Evolutionary conservation across 1,140 invertebrate species (phyloP).

Genomic region (Lucilia cuprina): DNA sequence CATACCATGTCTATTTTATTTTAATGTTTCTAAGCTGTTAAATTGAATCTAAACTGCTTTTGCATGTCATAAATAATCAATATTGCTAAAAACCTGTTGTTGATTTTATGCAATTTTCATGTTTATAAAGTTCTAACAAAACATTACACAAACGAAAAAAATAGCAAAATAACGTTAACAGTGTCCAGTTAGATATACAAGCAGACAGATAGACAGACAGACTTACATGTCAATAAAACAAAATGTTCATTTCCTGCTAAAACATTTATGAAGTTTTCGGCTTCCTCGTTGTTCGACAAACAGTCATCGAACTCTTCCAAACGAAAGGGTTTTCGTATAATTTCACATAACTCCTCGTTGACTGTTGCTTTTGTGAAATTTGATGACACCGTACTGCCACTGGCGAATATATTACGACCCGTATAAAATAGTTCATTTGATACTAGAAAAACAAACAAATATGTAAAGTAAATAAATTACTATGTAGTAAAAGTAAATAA

Average conservation of each 20-base stretch:
- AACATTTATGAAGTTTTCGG: constrained; percentile 53
- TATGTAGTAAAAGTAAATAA: background rate
- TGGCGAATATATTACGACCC: constrained; percentile 57
- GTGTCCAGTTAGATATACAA: background rate
- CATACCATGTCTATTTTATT: no score
- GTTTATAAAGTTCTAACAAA: constrained; percentile 20
- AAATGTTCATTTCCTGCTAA: constrained; percentile 59
- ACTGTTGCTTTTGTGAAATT: constrained; percentile 51
- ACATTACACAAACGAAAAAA: background rate
- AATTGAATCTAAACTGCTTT: background rate
- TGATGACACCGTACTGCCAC: constrained; percentile 50
- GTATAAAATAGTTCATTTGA: constrained; percentile 61
- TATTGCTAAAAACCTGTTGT: background rate
- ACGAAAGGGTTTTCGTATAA: constrained; percentile 57
- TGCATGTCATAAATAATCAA: constrained; percentile 32
- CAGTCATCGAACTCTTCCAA: constrained; percentile 58
- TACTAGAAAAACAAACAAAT: constrained; percentile 42
- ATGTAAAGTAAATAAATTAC: background rate
- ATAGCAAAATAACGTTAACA: background rate
- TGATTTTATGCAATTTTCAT: constrained; percentile 27
- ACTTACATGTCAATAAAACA: constrained; percentile 58
- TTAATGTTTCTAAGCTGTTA: background rate
- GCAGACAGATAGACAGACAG: background rate
- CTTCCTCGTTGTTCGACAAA: constrained; percentile 54
- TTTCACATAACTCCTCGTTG: constrained; percentile 47